Percentiles rank a stretch among this genome's conserved stretches.
These are phyloP conservation scores for Hypercompe scribonia DNA, from an alignment of 2,888 invertebrate species.

Conservation along the genomic window DNA sequence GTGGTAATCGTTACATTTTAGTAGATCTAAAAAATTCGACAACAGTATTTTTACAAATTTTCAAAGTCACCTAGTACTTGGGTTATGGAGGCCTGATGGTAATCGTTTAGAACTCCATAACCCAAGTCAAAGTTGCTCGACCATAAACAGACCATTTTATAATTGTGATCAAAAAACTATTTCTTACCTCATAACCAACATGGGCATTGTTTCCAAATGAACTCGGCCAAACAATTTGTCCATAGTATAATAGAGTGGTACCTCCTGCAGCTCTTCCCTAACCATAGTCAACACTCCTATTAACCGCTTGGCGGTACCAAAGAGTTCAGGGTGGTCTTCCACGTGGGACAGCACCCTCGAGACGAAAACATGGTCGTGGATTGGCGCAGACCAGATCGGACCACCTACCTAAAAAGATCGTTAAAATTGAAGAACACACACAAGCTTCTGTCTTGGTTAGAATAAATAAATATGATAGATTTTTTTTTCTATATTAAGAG, in stretches of 20 bases:
- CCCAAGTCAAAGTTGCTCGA: too few relatives aligned
- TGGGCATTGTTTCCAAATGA: conserved; percentile 90
- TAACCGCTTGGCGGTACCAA: conserved; percentile 91
- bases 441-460: not conserved
- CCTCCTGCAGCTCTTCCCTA: conserved; percentile 93
- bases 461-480: too few relatives aligned
- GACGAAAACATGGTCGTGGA: conserved; percentile 94
- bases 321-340: conserved; percentile 72
- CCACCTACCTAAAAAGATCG: conserved; percentile 90
- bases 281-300: conserved; percentile 93
- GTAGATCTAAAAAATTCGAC: too few relatives aligned
- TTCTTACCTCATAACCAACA: conserved; percentile 88
- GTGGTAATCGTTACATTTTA: too few relatives aligned
- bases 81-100: too few relatives aligned
- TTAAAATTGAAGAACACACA: not conserved
- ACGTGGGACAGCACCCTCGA: conserved; percentile 86
- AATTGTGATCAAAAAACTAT: not conserved
- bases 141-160: not conserved
- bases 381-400: conserved; percentile 96
- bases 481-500: too few relatives aligned
- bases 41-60: too few relatives aligned
- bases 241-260: conserved; percentile 95
- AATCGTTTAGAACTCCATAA: too few relatives aligned
- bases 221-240: conserved; percentile 92
- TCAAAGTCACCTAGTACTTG: too few relatives aligned